A percentile compares a stretch with the other conserved stretches of the same genome.
Conservation (phyloP, 2,888 invertebrate species). For the Acheta domesticus region DNA sequence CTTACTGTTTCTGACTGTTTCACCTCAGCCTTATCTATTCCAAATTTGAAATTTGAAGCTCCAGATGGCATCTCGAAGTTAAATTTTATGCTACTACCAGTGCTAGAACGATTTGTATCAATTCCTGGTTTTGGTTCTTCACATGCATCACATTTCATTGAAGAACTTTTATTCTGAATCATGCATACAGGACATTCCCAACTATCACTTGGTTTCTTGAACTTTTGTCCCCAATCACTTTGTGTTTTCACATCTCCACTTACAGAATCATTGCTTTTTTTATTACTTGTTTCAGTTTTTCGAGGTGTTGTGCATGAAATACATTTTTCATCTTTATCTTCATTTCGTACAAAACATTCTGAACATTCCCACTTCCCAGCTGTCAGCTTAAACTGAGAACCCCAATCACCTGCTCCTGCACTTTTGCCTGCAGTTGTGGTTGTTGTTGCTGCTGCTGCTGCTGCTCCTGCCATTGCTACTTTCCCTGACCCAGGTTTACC, state of each 20-base stretch:
- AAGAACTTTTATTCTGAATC: constrained; percentile 52
- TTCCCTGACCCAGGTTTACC: background rate
- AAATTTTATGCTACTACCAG: constrained; percentile 26
- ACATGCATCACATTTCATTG: constrained; percentile 55
- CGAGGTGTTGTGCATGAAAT: constrained; percentile 11
- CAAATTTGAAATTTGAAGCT: constrained; percentile 50
- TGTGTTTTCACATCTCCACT: background rate
- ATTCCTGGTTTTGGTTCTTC: constrained; percentile 49
- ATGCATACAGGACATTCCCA: constrained; percentile 62
- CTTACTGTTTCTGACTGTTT: constrained; percentile 36
- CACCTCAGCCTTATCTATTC: constrained; percentile 48
- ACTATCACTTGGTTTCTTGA: constrained; percentile 47
- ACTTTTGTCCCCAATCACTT: constrained; percentile 44
- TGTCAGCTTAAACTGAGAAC: background rate
- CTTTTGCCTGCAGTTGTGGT: background rate
- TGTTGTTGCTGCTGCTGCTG: constrained; percentile 25
- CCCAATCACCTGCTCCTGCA: background rate
- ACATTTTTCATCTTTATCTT: constrained; percentile 49
- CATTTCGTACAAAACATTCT: constrained; percentile 50
- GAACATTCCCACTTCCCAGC: constrained; percentile 64
- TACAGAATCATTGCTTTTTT: background rate
- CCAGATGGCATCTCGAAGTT: constrained; percentile 33
- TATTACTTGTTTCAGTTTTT: background rate
- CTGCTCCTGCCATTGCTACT: background rate
- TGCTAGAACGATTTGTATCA: background rate